Evolutionary conservation across 2,888 invertebrate species (phyloP).

Genomic region (Drosophila incognita): DNA sequence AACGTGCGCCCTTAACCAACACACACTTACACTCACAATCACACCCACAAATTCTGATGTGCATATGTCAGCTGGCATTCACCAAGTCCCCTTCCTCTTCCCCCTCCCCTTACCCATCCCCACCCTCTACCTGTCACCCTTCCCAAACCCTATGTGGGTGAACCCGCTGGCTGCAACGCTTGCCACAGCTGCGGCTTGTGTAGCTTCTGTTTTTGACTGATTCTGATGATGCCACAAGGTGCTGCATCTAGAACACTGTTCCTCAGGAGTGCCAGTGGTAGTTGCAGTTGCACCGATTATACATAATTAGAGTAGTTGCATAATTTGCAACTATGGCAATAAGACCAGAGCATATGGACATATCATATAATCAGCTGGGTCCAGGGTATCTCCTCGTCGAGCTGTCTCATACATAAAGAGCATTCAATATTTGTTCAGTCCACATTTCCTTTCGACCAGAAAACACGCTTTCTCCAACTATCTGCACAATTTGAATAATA

Average conservation of each 20-base stretch:
- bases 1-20: conserved; percentile 55
- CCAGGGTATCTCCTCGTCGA: background rate
- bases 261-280: background rate
- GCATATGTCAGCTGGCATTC: conserved; percentile 41
- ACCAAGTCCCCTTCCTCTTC: background rate
- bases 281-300: background rate
- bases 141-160: background rate
- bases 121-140: background rate
- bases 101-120: background rate
- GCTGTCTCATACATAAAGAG: background rate
- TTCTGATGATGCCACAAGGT: conserved; percentile 34
- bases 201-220: conserved; percentile 79
- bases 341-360: background rate
- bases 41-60: conserved; percentile 12
- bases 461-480: no score
- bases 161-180: conserved; percentile 11
- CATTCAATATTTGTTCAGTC: background rate
- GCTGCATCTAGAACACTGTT: background rate
- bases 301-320: background rate
- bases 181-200: conserved; percentile 74
- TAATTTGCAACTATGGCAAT: background rate
- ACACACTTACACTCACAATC: conserved; percentile 17
- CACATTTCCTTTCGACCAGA: no score
- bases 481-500: no score
- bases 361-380: background rate